phyloP scores from a whole-genome alignment of 1,140 invertebrate genomes.

The Eupristina koningsbergeri region DNA sequence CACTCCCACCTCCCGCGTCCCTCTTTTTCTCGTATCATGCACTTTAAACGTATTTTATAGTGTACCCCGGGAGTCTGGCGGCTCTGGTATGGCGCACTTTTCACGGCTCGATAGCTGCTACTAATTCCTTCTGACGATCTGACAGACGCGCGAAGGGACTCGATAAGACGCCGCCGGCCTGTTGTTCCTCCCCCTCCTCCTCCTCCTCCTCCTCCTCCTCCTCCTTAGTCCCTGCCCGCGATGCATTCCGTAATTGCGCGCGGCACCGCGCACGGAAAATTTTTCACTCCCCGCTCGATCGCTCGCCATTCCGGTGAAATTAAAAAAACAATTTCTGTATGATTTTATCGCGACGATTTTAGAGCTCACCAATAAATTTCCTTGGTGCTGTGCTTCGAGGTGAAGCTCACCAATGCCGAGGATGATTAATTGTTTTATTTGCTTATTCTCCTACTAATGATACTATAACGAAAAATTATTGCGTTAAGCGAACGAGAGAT shows the following conservation, averaged over 20 bases:
- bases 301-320: background rate
- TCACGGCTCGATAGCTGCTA: slow-evolving; percentile 64
- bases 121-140: slow-evolving; percentile 66
- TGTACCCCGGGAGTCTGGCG: slow-evolving; percentile 54
- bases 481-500: background rate
- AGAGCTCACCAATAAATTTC: no score
- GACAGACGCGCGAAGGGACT: slow-evolving; percentile 20
- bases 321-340: background rate
- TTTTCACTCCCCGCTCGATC: no score
- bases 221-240: background rate
- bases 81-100: slow-evolving; percentile 65
- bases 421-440: background rate
- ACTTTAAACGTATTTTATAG: slow-evolving; percentile 54
- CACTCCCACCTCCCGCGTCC: slow-evolving; percentile 45
- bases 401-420: background rate
- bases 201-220: background rate
- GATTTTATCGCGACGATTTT: no score
- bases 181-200: background rate
- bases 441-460: background rate
- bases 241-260: no score
- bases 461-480: background rate
- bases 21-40: slow-evolving; percentile 51
- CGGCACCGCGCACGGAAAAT: background rate
- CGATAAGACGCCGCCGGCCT: slow-evolving; percentile 30
- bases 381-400: no score